Conservation (phyloP, 2,797 vertebrate species). For the Parauchenoglanis punctatus region DNA sequence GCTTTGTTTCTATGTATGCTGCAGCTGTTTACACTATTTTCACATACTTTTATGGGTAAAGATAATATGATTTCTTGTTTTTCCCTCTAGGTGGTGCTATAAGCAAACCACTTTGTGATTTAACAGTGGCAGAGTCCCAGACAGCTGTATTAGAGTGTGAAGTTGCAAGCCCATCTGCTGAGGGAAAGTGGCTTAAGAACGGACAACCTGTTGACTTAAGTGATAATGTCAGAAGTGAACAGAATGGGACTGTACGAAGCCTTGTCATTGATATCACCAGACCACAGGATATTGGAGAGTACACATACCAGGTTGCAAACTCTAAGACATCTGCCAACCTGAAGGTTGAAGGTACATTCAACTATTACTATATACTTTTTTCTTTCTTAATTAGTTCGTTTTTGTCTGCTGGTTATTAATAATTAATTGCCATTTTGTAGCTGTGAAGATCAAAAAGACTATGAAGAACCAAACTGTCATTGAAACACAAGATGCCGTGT, state of each 20-base stretch:
- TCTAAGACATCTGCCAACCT: slow-evolving; percentile 94
- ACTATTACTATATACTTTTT: not conserved
- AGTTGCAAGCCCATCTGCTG: slow-evolving; percentile 88
- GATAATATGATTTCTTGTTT: not conserved
- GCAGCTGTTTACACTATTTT: not conserved
- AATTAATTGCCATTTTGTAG: slow-evolving; percentile 65
- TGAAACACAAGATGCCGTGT: slow-evolving; percentile 86
- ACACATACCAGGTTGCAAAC: slow-evolving; percentile 92
- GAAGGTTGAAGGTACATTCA: slow-evolving; percentile 87
- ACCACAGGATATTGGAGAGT: slow-evolving; percentile 91
- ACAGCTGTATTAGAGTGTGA: slow-evolving; percentile 89
- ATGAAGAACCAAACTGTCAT: slow-evolving; percentile 83
- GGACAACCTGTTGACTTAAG: slow-evolving; percentile 79
- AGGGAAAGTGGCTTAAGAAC: slow-evolving; percentile 90
- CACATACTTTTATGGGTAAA: not conserved
- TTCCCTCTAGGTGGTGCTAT: slow-evolving; percentile 87
- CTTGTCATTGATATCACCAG: slow-evolving; percentile 84
- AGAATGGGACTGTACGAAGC: slow-evolving; percentile 81
- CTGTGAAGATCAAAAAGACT: slow-evolving; percentile 93
- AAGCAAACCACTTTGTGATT: slow-evolving; percentile 88
- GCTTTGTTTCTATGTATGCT: not conserved
- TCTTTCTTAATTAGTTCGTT: not conserved
- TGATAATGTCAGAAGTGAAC: slow-evolving; percentile 81
- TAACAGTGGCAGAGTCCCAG: slow-evolving; percentile 93
- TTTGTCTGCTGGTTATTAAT: not conserved